Evolutionary conservation across 2,797 vertebrate genomes (phyloP).

Genomic region (Nothura maculosa): DNA sequence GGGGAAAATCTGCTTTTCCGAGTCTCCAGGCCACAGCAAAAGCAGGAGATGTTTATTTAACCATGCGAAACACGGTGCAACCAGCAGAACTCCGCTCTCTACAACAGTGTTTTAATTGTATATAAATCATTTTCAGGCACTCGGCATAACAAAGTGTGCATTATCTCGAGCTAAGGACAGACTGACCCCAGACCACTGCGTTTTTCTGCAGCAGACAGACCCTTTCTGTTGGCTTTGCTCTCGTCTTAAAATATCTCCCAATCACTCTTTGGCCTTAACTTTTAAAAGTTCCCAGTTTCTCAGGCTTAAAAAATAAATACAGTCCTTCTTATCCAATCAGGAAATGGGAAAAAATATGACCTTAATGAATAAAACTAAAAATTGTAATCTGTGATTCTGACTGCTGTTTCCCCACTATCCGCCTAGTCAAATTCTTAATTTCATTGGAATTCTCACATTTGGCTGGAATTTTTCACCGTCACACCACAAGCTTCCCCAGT

Average conservation of each 20-base stretch:
- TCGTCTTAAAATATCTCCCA: background rate
- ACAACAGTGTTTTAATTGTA: constrained; percentile 25
- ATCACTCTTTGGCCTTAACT: background rate
- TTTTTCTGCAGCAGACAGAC: background rate
- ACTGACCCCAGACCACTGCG: background rate
- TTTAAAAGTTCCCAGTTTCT: background rate
- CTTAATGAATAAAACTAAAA: background rate
- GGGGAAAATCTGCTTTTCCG: background rate
- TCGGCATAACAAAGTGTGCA: background rate
- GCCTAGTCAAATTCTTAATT: background rate
- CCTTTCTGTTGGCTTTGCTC: background rate
- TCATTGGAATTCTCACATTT: background rate
- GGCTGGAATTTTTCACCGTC: background rate
- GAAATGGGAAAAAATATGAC: background rate
- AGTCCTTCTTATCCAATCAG: background rate
- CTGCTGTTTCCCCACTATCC: background rate
- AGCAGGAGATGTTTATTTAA: constrained; percentile 36
- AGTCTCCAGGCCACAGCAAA: background rate
- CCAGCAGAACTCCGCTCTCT: background rate
- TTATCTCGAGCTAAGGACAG: background rate
- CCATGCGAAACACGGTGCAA: background rate
- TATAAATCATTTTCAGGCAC: constrained; percentile 1
- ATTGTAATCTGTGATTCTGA: background rate
- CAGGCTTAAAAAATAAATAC: background rate
- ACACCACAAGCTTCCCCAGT: background rate